Conservation (phyloP, 2,113 vertebrate species). For the Hippopotamus amphibius region DNA sequence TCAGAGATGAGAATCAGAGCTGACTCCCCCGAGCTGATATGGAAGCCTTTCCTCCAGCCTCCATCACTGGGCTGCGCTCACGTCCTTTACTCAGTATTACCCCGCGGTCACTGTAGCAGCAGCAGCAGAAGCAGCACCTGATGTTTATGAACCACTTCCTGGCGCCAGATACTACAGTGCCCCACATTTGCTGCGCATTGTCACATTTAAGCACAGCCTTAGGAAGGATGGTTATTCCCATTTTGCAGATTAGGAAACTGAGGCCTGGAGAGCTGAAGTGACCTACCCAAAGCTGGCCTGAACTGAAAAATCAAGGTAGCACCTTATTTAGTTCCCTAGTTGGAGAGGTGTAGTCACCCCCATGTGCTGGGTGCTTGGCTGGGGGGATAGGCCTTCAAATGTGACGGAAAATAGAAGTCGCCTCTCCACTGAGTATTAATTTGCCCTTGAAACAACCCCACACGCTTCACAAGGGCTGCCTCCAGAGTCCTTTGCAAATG, state of each 20-base stretch:
- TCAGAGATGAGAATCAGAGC: background rate
- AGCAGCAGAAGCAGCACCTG: background rate
- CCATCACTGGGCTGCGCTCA: fast-evolving
- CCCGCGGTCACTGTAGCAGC: fast-evolving
- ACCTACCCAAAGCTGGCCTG: background rate
- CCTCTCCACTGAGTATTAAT: background rate
- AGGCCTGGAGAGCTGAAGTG: background rate
- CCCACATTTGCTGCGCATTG: fast-evolving
- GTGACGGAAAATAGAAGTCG: background rate
- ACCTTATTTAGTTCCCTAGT: background rate
- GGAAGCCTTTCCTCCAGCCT: background rate
- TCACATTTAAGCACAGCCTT: too few relatives aligned
- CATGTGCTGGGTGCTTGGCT: background rate
- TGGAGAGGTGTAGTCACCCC: background rate
- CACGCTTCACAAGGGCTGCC: background rate
- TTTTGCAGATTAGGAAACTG: background rate
- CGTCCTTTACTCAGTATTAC: fast-evolving
- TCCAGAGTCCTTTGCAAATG: background rate
- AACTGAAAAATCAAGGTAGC: background rate
- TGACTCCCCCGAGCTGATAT: background rate
- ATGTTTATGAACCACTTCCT: fast-evolving
- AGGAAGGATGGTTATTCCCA: background rate
- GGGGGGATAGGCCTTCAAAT: background rate
- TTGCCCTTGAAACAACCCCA: background rate
- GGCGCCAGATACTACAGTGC: fast-evolving